Conservation (phyloP, 2,888 invertebrate species). For the Apodemia arnacis region DNA sequence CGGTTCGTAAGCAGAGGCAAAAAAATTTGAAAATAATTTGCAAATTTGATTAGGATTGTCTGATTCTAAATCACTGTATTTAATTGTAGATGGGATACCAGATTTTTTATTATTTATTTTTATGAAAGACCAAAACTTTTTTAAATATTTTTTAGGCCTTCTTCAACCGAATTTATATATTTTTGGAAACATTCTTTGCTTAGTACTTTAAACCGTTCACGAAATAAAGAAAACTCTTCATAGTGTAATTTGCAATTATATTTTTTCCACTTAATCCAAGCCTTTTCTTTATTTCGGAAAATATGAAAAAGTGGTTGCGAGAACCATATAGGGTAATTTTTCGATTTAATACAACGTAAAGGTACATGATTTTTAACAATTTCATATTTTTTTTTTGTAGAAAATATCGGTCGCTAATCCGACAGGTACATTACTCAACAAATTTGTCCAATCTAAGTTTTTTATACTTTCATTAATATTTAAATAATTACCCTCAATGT, state of each 20-base stretch:
- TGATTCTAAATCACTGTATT: not conserved
- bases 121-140: slow-evolving; percentile 19
- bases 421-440: not conserved
- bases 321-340: slow-evolving; percentile 12
- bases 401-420: not conserved
- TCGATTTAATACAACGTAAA: not conserved
- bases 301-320: not conserved
- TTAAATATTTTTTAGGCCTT: not conserved
- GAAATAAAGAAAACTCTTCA: slow-evolving; percentile 13
- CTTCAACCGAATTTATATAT: slow-evolving; percentile 1
- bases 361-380: slow-evolving; percentile 13
- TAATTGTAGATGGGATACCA: slow-evolving; percentile 11
- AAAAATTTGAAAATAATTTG: slow-evolving; percentile 9
- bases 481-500: slow-evolving; percentile 7
- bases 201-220: not conserved
- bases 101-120: not conserved
- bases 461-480: not conserved
- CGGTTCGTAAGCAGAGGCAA: slow-evolving; percentile 9
- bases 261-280: slow-evolving; percentile 19
- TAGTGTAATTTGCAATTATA: not conserved
- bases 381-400: slow-evolving; percentile 13
- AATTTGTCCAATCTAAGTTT: not conserved
- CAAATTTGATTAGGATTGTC: not conserved
- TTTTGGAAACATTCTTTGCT: not conserved
- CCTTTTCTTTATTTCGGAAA: not conserved